A percentile compares a stretch with the other conserved stretches of the same genome.
Conservation (phyloP, 2,797 vertebrate genomes). For the Crax fasciolata region DNA sequence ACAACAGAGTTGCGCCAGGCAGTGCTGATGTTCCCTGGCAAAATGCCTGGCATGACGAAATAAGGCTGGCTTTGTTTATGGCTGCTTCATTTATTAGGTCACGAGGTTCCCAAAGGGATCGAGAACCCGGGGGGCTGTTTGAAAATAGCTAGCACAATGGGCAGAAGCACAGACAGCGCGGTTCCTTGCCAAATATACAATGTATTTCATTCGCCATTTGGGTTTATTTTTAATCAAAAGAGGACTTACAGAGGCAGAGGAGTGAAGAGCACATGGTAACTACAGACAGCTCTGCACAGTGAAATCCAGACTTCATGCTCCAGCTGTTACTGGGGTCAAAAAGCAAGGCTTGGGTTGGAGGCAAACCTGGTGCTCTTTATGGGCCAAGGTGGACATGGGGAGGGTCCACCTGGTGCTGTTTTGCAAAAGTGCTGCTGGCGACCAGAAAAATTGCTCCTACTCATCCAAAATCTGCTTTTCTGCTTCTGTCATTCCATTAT, state of each 20-base stretch:
- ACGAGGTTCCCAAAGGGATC: not conserved
- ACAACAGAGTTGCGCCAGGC: not conserved
- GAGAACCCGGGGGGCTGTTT: not conserved
- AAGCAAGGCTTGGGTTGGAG: not conserved
- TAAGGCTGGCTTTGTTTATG: conserved; percentile 1
- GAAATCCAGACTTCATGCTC: not conserved
- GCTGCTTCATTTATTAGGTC: not conserved
- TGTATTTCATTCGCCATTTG: not conserved
- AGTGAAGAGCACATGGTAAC: not conserved
- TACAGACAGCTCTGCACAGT: not conserved
- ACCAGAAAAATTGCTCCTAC: not conserved
- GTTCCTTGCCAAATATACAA: not conserved
- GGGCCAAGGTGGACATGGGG: not conserved
- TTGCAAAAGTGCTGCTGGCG: not conserved
- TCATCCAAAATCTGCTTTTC: not conserved
- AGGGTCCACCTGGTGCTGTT: not conserved
- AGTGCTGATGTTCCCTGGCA: not conserved
- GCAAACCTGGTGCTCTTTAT: not conserved
- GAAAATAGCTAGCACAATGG: not conserved
- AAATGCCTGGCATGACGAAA: not conserved
- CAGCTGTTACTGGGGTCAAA: not conserved
- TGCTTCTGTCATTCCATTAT: not conserved
- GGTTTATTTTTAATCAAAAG: not conserved
- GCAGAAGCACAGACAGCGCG: not conserved
- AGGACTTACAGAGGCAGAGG: not conserved